Evolutionary conservation across 2,888 invertebrate genomes (phyloP), one percentile per base, ranked within the genome.

Genomic region (Drosophila demipolita): DNA sequence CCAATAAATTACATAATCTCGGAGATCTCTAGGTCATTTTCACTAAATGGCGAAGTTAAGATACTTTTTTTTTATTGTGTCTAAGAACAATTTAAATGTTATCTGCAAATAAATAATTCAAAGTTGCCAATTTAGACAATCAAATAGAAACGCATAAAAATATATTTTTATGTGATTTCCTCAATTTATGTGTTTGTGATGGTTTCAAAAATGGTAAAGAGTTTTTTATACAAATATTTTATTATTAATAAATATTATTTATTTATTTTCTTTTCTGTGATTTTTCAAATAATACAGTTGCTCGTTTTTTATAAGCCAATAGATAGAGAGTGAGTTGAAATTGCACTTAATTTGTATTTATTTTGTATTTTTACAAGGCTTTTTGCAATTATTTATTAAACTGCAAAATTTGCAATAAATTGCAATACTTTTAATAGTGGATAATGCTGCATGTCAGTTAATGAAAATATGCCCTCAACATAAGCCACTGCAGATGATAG

Each of bases 401-500:
- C 1, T 12, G 12, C 3, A 11, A 11, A 6, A 1, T 0, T 42
- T 20, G 0, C 12, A 20, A 6, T 15, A 36, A 36, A 15, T 36
- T 36, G 1, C 36, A 36, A 36, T 35, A 12, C 4, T 36, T 15
- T 15, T 36, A 36, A 42, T 20, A 20, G 42, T 42, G 42, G 42
- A 20, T 42, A 42, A 20, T 12, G 42, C 3, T 20, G 38, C 69
- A 20, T 42, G 72, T 40, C 65, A 61, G 54, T 7, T 15, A 26
- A 17, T 23, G 48, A 1, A 8, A 26, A 23, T 48, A 26, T 49
- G 9, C 26, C 26, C 8, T 2, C 15, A 17, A 3, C 2, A 49
- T 49, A 23, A 45, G 23, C 45, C 45, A 45, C 45, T 45, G 45
- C 4, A 15, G 45, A 23, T 45, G 23, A 45, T 45, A 8, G 45